Percentiles rank a stretch among this genome's conserved stretches.
These are phyloP conservation scores for Thecocarcelia acutangulata DNA, from an alignment of 2,888 invertebrate genomes.

Conservation along the genomic window DNA sequence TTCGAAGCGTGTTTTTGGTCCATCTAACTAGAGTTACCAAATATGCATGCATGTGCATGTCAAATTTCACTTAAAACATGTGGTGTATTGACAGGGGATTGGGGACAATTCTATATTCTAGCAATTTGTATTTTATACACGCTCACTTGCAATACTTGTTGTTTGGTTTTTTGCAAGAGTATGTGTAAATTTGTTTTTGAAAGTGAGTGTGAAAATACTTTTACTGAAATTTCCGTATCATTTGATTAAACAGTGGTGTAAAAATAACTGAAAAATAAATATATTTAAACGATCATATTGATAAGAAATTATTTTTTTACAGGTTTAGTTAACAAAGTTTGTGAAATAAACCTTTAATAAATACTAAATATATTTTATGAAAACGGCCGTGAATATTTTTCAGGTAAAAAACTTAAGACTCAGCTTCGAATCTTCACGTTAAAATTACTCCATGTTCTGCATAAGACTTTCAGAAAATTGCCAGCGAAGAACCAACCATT, in stretches of 20 bases:
- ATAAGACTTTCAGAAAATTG: no score
- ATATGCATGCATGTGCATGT: slow-evolving; percentile 49
- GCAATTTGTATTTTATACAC: slow-evolving; percentile 31
- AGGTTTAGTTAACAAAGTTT: no score
- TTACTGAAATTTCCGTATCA: slow-evolving; percentile 38
- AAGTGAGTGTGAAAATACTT: slow-evolving; percentile 64
- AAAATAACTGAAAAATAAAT: neutral
- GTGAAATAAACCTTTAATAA: no score
- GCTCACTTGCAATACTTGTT: slow-evolving; percentile 2
- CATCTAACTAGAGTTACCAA: slow-evolving; percentile 41
- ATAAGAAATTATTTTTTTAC: no score
- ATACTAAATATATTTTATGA: no score
- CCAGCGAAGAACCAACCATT: no score
- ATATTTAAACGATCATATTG: no score
- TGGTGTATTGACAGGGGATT: neutral
- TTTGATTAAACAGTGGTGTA: slow-evolving; percentile 24
- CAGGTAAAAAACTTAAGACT: no score
- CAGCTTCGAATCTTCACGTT: no score
- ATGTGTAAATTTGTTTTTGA: slow-evolving; percentile 51
- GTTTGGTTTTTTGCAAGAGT: slow-evolving; percentile 13
- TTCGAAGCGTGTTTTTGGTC: slow-evolving; percentile 61
- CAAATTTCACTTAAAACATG: slow-evolving; percentile 36
- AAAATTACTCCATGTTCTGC: no score
- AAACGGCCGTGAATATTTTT: no score
- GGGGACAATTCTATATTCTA: slow-evolving; percentile 42